phyloP scores from a whole-genome alignment of 2,797 vertebrate genomes.

The Silurus aristotelis region DNA sequence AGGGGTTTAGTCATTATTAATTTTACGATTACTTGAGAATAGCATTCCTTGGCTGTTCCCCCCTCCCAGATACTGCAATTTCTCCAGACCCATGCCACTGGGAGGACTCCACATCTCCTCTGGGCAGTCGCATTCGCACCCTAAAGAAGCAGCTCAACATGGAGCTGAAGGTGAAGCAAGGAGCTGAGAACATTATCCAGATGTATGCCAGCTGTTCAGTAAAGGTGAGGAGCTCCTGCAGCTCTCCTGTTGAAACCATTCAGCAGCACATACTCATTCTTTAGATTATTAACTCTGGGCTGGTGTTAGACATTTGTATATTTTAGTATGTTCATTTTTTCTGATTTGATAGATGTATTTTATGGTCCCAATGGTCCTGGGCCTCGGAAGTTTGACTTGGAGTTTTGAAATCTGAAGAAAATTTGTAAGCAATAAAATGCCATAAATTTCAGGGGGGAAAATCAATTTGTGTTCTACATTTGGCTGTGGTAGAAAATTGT shows the following conservation, averaged over 20 bases:
- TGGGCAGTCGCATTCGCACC: constrained; percentile 75
- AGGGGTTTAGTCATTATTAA: neutral
- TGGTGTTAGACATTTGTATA: neutral
- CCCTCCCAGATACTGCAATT: constrained; percentile 62
- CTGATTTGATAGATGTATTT: neutral
- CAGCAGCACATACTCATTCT: neutral
- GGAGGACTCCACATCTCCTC: constrained; percentile 75
- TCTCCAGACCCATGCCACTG: constrained; percentile 75
- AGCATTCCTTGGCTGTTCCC: neutral
- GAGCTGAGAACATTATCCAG: constrained; percentile 93
- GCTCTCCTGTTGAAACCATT: neutral
- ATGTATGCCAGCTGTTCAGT: constrained; percentile 79
- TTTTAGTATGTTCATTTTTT: neutral
- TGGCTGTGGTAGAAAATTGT: neutral
- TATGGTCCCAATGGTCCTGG: neutral
- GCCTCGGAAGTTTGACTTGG: neutral
- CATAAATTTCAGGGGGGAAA: too few relatives aligned
- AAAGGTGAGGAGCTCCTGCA: constrained; percentile 73
- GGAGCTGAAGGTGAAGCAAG: constrained; percentile 93
- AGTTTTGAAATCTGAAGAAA: neutral
- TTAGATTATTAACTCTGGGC: constrained; percentile 6
- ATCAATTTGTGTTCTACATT: neutral
- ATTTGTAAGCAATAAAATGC: neutral
- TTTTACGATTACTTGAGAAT: neutral
- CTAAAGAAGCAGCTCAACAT: constrained; percentile 90